Base-by-base conservation (phyloP, 2,888 invertebrate species). In the Cartodere bifasciata region DNA sequence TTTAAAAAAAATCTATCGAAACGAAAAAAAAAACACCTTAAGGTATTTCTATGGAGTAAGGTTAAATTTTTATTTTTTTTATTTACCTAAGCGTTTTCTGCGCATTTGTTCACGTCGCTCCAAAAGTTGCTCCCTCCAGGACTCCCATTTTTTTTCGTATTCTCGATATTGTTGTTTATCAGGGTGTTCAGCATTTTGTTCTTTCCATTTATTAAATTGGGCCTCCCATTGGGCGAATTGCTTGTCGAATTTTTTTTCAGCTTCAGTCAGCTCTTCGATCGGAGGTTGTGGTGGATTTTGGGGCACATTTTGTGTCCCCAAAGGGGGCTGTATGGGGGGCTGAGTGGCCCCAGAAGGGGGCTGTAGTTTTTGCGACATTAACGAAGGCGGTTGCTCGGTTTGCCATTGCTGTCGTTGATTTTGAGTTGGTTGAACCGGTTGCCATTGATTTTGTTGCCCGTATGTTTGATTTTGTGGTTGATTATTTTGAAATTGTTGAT, bases 211-310 rank as follows among this genome's bases (percentile, higher is more conserved):
- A 48, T 82, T 77, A 56, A 90, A 91, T 55, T 91, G 85, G 43
- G 82, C 73, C 59, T 90, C 88, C 91, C 91, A 92, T 50, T 85
- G 79, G 47, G 75, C 72, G 55, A 91, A 91, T 56, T 91, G 85
- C 38, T 78, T 75, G 52, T 87, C 85, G 61, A 92, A 92, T 35
- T 78, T 75, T 55, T 75, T 76, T 58, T 90, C 87, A 46, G 86
- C 84, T 44, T 71, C 69, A 1, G 67, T 64, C 22, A 68, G 39
- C 36, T 58, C 58, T 34, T 60, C 59, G n/a, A 44, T 34, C 16
- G 45, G 48, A 6, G 32, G 24, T 40, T 32, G 11, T 23, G 16
- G 23, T 17, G 13, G 12, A 16, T 22, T 17, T 11, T 9, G 13
- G 7, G 4, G 14, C 7, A 13, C 6, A 10, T 5, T 6, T 27